phyloP scores from a whole-genome alignment of 2,888 invertebrate species.

The Sarcophaga variegata region DNA sequence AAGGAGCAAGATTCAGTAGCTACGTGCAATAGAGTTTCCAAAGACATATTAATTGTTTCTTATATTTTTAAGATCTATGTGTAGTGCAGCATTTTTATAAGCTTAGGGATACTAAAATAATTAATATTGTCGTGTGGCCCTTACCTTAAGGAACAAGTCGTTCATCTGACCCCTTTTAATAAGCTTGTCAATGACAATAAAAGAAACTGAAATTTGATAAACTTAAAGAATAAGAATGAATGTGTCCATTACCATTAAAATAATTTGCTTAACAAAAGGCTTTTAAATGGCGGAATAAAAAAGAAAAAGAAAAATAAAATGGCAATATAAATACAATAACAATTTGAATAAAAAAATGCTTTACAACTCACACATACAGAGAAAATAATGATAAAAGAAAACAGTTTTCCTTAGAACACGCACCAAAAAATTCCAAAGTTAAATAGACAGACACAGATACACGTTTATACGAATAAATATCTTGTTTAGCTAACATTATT shows the following conservation, averaged over 20 bases:
- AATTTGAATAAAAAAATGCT: slow-evolving; percentile 16
- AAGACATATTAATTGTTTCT: too few relatives aligned
- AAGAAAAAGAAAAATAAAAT: slow-evolving; percentile 32
- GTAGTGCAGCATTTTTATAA: too few relatives aligned
- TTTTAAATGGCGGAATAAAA: slow-evolving; percentile 31
- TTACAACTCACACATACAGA: slow-evolving; percentile 13
- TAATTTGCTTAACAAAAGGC: slow-evolving; percentile 59
- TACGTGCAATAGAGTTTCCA: too few relatives aligned
- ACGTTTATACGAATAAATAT: background rate
- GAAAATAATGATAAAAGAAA: slow-evolving; percentile 2
- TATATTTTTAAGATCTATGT: too few relatives aligned
- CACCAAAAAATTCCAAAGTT: background rate
- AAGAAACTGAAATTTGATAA: slow-evolving; percentile 8
- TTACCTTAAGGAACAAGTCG: background rate
- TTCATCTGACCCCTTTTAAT: background rate
- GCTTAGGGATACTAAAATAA: too few relatives aligned
- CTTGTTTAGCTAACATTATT: background rate
- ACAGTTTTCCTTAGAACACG: slow-evolving; percentile 31
- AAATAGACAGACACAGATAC: background rate
- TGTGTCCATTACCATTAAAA: slow-evolving; percentile 40
- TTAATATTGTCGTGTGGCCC: too few relatives aligned
- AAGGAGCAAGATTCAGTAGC: too few relatives aligned
- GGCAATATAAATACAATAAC: slow-evolving; percentile 35
- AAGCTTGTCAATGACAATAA: background rate
- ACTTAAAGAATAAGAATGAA: background rate